Evolutionary conservation across 2,888 invertebrate genomes (phyloP).

Genomic region (Apodemia hepburni): DNA sequence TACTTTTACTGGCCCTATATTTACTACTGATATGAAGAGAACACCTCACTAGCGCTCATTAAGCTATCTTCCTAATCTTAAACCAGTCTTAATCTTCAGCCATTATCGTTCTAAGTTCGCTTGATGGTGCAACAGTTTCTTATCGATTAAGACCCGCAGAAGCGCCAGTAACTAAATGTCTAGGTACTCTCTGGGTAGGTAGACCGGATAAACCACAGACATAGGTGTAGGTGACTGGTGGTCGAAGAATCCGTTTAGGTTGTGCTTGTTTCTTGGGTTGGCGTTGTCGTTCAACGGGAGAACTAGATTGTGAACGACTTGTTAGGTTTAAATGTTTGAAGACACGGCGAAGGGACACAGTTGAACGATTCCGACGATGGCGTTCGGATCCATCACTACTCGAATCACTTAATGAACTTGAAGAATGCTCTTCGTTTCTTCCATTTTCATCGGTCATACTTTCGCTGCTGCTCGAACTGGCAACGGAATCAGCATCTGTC

Average conservation of each 20-base stretch:
- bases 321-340: constrained; percentile 85
- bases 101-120: constrained; percentile 37
- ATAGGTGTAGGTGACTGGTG: constrained; percentile 90
- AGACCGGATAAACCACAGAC: constrained; percentile 90
- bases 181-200: constrained; percentile 90
- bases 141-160: constrained; percentile 65
- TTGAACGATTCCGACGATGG: constrained; percentile 71
- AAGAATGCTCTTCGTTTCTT: constrained; percentile 65
- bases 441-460: constrained; percentile 60
- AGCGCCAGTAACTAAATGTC: constrained; percentile 62
- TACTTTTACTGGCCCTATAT: constrained; percentile 40
- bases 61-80: constrained; percentile 54
- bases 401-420: constrained; percentile 81
- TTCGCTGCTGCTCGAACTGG: constrained; percentile 70
- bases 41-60: constrained; percentile 51
- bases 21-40: constrained; percentile 71
- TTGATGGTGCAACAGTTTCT: constrained; percentile 30
- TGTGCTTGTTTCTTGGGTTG: constrained; percentile 80
- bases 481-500: constrained; percentile 58
- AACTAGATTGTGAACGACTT: constrained; percentile 83
- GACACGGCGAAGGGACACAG: constrained; percentile 85
- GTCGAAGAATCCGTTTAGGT: constrained; percentile 87
- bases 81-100: constrained; percentile 69
- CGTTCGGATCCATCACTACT: constrained; percentile 82
- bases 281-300: constrained; percentile 67